Evolutionary conservation across 1,140 invertebrate genomes (phyloP), one percentile per base, ranked within the genome.

Genomic region (Periplaneta americana): DNA sequence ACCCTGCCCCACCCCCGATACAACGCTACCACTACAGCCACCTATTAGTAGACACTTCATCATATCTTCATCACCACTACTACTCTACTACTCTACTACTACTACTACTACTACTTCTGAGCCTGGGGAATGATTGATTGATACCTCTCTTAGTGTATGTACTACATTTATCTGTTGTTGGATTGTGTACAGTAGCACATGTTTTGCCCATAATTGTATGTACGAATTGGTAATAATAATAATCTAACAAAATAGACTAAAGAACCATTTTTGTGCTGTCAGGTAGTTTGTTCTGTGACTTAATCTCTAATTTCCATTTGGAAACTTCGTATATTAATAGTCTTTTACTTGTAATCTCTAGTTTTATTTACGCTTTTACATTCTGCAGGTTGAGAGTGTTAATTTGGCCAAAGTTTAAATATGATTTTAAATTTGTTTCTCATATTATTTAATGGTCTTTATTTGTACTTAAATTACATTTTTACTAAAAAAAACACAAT

Each of bases 1-100:
- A 57, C 57, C 35, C 80, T 74, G 37, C 80, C 80, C 66, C 80
- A 33, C 80, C 66, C 36, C 74, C 33, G 34, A 36, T 28, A 80
- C 80, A 78, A 78, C 31, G 39, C 77, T 78, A 78, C 77, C 39
- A 78, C 77, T 18, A 78, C 77, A 66, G 48, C 48, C 22, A 66
- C 48, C 48, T 66, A 66, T 66, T 66, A 66, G 48, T 66, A 66
- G 48, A 66, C 48, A 66, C 48, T 66, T 66, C 77, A 78, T n/a
- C 39, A 78, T 22, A 78, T 28, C 77, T 37, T 34, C 77, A 78
- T 78, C 39, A 78, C 77, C 39, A 78, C 77, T 78, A 78, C 48
- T 78, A 78, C 28, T n/a, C 77, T 78, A 37, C 77, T 78, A 35
- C 77, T 37, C 37, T 39, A 39, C 37, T 39, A 17, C 37, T 39